Evolutionary conservation across 2,888 invertebrate species (phyloP).

Genomic region (Erpobdella octoculata): DNA sequence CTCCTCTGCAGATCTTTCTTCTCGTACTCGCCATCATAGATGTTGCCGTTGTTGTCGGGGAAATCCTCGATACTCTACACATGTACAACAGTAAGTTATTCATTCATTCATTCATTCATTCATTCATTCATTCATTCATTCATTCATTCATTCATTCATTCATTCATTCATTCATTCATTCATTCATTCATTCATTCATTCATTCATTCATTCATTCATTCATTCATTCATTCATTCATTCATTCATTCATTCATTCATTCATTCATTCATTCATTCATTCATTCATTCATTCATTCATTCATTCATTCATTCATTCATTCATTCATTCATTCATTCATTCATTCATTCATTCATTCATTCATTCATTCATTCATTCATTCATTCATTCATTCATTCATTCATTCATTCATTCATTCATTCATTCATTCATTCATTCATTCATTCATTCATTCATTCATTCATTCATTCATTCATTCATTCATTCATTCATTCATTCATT

Average conservation of each 20-base stretch:
- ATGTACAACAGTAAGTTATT: background rate
- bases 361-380: background rate
- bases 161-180: constrained; percentile 13
- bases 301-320: constrained; percentile 6
- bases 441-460: background rate
- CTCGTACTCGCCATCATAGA: constrained; percentile 17
- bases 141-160: constrained; percentile 11
- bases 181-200: constrained; percentile 9
- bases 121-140: background rate
- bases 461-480: background rate
- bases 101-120: background rate
- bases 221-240: constrained; percentile 12
- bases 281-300: constrained; percentile 14
- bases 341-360: constrained; percentile 1
- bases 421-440: background rate
- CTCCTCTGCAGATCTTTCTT: constrained; percentile 13
- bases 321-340: constrained; percentile 9
- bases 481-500: background rate
- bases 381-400: background rate
- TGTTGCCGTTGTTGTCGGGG: constrained; percentile 12
- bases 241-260: constrained; percentile 6
- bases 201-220: constrained; percentile 13
- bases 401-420: background rate
- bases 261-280: constrained; percentile 1
- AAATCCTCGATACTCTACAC: constrained; percentile 17